Base-by-base conservation (phyloP, 2,888 invertebrate species). In the Lysandra coridon region DNA sequence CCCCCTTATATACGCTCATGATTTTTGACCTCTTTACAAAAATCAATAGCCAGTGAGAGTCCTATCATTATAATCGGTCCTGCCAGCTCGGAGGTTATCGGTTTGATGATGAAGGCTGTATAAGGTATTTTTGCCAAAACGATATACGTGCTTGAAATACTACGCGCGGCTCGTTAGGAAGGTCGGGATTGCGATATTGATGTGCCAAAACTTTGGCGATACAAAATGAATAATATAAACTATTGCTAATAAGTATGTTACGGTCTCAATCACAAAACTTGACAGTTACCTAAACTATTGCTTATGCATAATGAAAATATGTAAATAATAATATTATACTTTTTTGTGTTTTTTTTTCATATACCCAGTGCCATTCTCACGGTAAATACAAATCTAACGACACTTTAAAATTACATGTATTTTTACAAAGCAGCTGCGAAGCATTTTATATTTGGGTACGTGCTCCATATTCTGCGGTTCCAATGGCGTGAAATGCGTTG, bases 401-500 rank as follows among this genome's bases (percentile, higher is more conserved):
- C 14, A 53, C 53, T 14, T 3, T 4, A 53, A 53, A 12, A 53
- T 53, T 12, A 1, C 14, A 53, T 14, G 53, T 53, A 57, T 17
- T 57, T 57, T 57, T 14, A 53, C 53, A 53, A 69, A 12, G 14
- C 14, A 33, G 1, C 33, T 33, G 69, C 30, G 23, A 69, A 69
- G 69, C 33, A 69, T 69, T 33, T 33, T 69, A 69, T 33, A 14
- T 69, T 5, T 33, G 5, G 33, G 33, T 37, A 69, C 69, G 69
- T 69, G 69, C 14, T 33, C 33, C 33, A 37, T 69, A 69, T 69
- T 37, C 2, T 2, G 69, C 5, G 33, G 33, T 4, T 69, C 69
- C 33, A 69, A 69, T 69, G 14, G 69, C 69, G 17, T 69, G 69
- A 69, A 69, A 69, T 69, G 33, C 69, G 12, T 69, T 69, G 69